A percentile compares a stretch with the other conserved stretches of the same genome.
Evolutionary conservation across 2,888 invertebrate genomes (phyloP).

Genomic region (Suillia variegata): DNA sequence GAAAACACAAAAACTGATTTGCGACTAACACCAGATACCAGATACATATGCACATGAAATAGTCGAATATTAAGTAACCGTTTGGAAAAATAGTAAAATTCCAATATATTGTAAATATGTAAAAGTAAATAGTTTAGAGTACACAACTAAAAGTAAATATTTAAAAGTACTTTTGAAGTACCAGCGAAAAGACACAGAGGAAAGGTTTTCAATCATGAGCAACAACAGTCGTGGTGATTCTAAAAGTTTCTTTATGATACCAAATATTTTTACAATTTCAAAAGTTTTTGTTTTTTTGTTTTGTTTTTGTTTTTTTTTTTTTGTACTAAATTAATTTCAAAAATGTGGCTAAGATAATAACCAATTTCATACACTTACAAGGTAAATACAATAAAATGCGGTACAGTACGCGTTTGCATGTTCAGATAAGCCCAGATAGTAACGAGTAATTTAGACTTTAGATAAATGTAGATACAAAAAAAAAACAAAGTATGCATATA

Average conservation of each 20-base stretch:
- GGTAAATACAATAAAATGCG: no score
- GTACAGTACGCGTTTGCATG: neutral
- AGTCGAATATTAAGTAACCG: conserved; percentile 11
- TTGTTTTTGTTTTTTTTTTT: no score
- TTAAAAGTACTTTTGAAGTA: conserved; percentile 4
- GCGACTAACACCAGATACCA: conserved; percentile 60
- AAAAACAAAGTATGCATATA: neutral
- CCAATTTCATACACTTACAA: no score
- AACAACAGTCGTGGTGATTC: conserved; percentile 2
- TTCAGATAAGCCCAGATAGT: conserved; percentile 8
- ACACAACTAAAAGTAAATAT: conserved; percentile 10
- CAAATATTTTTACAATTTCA: neutral
- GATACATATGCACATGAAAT: conserved; percentile 50
- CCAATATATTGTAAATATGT: no score
- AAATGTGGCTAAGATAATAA: no score
- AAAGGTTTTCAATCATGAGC: conserved; percentile 42
- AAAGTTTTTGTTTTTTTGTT: no score
- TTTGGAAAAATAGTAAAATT: conserved; percentile 25
- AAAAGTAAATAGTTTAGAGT: conserved; percentile 11
- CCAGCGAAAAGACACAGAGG: conserved; percentile 44
- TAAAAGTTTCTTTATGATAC: neutral
- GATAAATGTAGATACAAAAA: neutral
- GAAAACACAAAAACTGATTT: conserved; percentile 49
- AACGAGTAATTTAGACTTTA: neutral
- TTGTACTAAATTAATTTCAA: no score